These are phyloP conservation scores for Volucella inflata DNA, from an alignment of 2,888 invertebrate genomes.

Conservation along the genomic window DNA sequence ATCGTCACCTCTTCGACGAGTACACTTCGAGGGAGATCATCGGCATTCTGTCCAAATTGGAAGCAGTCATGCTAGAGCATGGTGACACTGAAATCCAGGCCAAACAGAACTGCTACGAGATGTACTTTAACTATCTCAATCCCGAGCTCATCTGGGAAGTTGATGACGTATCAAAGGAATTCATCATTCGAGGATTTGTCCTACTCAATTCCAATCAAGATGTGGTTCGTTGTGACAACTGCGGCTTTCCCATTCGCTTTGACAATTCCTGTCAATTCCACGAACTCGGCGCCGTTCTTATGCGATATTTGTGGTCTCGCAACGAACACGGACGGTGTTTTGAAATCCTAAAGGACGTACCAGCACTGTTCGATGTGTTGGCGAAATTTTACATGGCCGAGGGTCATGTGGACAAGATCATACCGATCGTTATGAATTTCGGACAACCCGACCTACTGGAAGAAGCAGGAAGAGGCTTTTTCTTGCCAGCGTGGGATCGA, in stretches of 20 bases:
- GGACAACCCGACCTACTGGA: slow-evolving; percentile 81
- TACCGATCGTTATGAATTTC: slow-evolving; percentile 82
- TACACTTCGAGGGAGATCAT: slow-evolving; percentile 82
- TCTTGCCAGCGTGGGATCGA: slow-evolving; percentile 80
- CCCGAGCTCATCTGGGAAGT: slow-evolving; percentile 83
- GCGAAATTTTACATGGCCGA: slow-evolving; percentile 83
- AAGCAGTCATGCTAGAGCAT: slow-evolving; percentile 81
- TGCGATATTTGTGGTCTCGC: slow-evolving; percentile 83
- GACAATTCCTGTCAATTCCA: slow-evolving; percentile 82
- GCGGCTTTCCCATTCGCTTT: slow-evolving; percentile 82
- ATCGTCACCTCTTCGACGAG: slow-evolving; percentile 82
- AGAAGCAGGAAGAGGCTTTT: slow-evolving; percentile 81
- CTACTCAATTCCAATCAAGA: slow-evolving; percentile 80
- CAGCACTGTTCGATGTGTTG: slow-evolving; percentile 82
- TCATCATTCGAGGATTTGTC: slow-evolving; percentile 82
- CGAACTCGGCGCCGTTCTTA: slow-evolving; percentile 81
- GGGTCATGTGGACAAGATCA: slow-evolving; percentile 81
- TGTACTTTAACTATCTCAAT: slow-evolving; percentile 84
- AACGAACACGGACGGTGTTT: slow-evolving; percentile 83
- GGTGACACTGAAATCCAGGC: slow-evolving; percentile 81
- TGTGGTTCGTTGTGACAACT: slow-evolving; percentile 81
- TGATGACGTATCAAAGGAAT: slow-evolving; percentile 82
- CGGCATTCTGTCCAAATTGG: slow-evolving; percentile 80
- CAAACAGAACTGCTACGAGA: slow-evolving; percentile 82
- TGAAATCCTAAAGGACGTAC: slow-evolving; percentile 81